phyloP scores from a whole-genome alignment of 2,888 invertebrate genomes.

The Sturmia bella region DNA sequence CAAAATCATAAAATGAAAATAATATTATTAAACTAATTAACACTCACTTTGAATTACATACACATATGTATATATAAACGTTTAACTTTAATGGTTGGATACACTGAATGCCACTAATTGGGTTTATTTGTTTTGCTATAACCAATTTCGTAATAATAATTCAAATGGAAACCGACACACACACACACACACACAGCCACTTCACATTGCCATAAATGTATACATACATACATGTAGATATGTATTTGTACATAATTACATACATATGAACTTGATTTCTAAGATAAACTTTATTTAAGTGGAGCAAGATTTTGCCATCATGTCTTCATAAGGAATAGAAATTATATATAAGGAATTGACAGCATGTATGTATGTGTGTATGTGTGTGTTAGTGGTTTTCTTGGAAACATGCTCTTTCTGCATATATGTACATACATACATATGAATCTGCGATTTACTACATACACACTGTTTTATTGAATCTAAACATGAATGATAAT shows the following conservation, averaged over 20 bases:
- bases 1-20: not conserved
- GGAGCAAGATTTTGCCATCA: too few species aligned
- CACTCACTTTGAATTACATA: not conserved
- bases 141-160: conserved; percentile 15
- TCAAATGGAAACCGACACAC: conserved; percentile 11
- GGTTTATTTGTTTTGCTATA: conserved; percentile 33
- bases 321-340: too few species aligned
- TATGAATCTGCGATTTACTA: too few species aligned
- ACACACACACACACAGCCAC: not conserved
- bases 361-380: too few species aligned
- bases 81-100: conserved; percentile 28
- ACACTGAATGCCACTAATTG: conserved; percentile 19
- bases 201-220: conserved; percentile 39
- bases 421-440: too few species aligned
- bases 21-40: conserved; percentile 19
- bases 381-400: too few species aligned
- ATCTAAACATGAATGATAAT: conserved; percentile 29
- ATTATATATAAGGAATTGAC: too few species aligned
- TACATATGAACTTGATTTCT: conserved; percentile 28
- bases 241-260: too few species aligned
- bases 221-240: conserved; percentile 38
- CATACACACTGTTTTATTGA: too few species aligned
- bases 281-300: too few species aligned
- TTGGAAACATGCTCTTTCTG: too few species aligned
- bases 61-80: not conserved